phyloP scores from a whole-genome alignment of 1,140 invertebrate genomes.

The Spodoptera litura region DNA sequence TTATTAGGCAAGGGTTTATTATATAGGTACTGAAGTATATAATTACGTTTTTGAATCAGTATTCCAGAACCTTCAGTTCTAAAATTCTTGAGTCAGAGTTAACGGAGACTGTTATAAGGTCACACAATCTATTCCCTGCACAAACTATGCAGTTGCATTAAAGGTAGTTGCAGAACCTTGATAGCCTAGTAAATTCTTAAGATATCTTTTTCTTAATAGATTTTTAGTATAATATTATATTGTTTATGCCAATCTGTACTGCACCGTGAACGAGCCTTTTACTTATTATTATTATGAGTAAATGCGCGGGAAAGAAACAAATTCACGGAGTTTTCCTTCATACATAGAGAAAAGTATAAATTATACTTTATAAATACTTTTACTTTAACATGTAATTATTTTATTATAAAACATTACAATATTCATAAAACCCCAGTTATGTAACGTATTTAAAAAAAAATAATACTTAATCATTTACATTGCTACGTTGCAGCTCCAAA shows the following conservation, averaged over 20 bases:
- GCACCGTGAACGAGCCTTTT: background rate
- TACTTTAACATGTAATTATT: no score
- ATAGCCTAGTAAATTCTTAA: constrained; percentile 9
- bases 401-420: no score
- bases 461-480: background rate
- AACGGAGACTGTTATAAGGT: constrained; percentile 34
- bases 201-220: constrained; percentile 25
- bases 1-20: no score
- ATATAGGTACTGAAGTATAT: background rate
- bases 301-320: constrained; percentile 6
- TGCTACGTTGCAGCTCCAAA: background rate
- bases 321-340: background rate
- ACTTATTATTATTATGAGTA: background rate
- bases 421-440: no score
- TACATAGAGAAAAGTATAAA: background rate
- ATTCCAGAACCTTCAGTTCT: constrained; percentile 27
- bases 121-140: constrained; percentile 27
- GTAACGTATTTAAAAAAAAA: no score
- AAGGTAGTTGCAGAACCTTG: constrained; percentile 1
- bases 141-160: constrained; percentile 26
- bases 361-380: no score
- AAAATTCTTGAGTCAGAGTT: constrained; percentile 16
- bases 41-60: background rate
- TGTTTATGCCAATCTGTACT: constrained; percentile 3
- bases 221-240: constrained; percentile 22